Base-by-base conservation (phyloP, 2,888 invertebrate genomes). In the Drosophila kambysellisi region DNA sequence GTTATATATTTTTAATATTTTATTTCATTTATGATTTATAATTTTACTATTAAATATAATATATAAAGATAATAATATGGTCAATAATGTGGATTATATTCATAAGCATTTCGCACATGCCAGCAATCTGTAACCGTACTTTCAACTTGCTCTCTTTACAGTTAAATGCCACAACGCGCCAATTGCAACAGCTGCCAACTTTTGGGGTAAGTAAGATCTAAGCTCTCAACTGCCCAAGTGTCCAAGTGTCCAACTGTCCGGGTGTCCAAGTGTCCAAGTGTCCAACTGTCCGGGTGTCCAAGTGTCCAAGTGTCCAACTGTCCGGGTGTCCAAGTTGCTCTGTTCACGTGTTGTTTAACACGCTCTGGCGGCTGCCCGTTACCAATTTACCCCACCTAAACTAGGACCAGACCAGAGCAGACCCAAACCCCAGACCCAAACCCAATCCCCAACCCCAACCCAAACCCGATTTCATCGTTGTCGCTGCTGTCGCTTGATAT, bases 321-420 rank as follows among this genome's bases (percentile, higher is more conserved):
- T 54, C 51, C 50, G 53, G 39, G 30, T 64, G 68, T 63, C 66
- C 56, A 32, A 32, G 53, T 54, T 60, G 78, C 62, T 68, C 73
- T 78, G 77, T 78, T 78, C 78, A 74, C 79, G 68, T 75, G 72
- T 79, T 79, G 79, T 79, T 79, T 68, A 73, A 79, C 79, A 79
- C 76, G 79, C 79, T 76, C 79, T 66, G 67, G 68, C 70, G 71
- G 70, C 79, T 76, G 77, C 68, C 68, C 60, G 66, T 76, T 76
- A 58, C 57, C 71, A 69, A 74, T 74, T 69, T 69, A 51, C 73
- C 73, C 60, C 48, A 48, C 20, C 39, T 12, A 46, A n/a, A 15
- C 43, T 50, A 29, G n/a, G 29, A 50, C 29, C 29, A 54, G n/a
- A 46, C n/a, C 37, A 52, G 29, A 20, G 25, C 25, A 25, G 25